Percentiles rank a stretch among this genome's conserved stretches.
These are phyloP conservation scores for Drosophila leonis DNA, from an alignment of 2,888 invertebrate species.

Conservation along the genomic window DNA sequence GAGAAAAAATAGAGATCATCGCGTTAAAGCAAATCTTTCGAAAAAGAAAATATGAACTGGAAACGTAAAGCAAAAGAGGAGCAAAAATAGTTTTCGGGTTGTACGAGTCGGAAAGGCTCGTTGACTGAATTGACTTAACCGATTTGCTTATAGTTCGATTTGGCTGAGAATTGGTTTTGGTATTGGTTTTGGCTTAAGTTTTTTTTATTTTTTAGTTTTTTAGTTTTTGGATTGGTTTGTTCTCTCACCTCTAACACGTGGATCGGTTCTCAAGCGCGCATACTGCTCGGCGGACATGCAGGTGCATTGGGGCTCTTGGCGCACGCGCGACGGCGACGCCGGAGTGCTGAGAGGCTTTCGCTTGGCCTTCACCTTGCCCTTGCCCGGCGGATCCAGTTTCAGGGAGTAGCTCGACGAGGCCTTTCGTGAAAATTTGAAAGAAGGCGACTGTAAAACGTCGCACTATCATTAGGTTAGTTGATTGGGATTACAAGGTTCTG, in stretches of 20 bases:
- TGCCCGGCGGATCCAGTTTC: constrained; percentile 95
- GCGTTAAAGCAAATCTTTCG: constrained; percentile 20
- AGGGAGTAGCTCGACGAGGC: constrained; percentile 98
- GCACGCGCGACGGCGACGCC: constrained; percentile 93
- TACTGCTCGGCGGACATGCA: constrained; percentile 98
- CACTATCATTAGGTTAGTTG: constrained; percentile 87
- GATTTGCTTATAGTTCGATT: constrained; percentile 28
- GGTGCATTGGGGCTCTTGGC: constrained; percentile 95
- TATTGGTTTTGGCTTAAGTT: constrained; percentile 11
- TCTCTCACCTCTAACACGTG: constrained; percentile 84
- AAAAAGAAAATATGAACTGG: constrained; percentile 13
- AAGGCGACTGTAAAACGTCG: constrained; percentile 95
- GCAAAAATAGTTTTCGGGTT: constrained; percentile 1
- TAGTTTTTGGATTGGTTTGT: constrained; percentile 40
- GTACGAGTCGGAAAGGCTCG: constrained; percentile 18
- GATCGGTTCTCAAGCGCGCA: constrained; percentile 89
- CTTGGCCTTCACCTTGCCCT: constrained; percentile 94
- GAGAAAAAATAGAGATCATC: constrained; percentile 7
- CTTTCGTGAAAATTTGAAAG: constrained; percentile 99
- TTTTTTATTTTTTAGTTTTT: constrained; percentile 27
- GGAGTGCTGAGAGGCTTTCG: constrained; percentile 97
- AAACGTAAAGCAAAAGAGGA: constrained; percentile 22
- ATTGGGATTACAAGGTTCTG: constrained; percentile 86
- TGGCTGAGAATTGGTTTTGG: constrained; percentile 18
- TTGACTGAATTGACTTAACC: constrained; percentile 33